Evolutionary conservation across 2,113 vertebrate species (phyloP), one percentile per base, ranked within the genome.

Genomic region (Oncorhynchus kisutch): DNA sequence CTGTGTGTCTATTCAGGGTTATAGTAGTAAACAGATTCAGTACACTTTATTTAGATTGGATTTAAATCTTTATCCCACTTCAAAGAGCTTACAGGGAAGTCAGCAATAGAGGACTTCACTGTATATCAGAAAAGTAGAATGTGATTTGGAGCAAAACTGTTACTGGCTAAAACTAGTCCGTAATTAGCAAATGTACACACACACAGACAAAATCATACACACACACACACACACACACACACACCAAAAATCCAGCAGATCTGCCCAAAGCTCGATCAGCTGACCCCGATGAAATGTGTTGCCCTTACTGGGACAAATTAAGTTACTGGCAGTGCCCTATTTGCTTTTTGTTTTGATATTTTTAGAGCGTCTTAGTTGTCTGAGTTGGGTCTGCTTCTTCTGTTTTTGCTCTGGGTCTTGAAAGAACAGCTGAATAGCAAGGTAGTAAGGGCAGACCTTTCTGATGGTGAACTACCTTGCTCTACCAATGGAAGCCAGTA

Each of bases 221-320:
- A 51, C 5, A 48, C 49, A 67, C 49, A 48, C 49, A 39, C 5
- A 48, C 49, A 67, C 49, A 62, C 11, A 69, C 51, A 72, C 45
- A 72, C 12, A 4, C 54, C 60, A 70, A 1, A 3, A 25, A 18
- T 9, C 54, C 54, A 57, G 13, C 54, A 65, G 27, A 70, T 27
- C 20, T 68, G 69, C 31, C 64, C 66, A 59, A 84, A 78, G 74
- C 77, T 82, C 24, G 8, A 72, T 71, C 75, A 82, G 78, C 71
- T 71, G 78, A 81, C 70, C 18, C 67, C 67, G 16, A 14, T 76
- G 69, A 24, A 79, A 74, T 79, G 14, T 59, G 54, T 11, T 66
- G 18, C 31, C 22, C 39, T 72, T 8, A 65, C 31, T 65, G 16
- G 20, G 68, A 67, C 18, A 25, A 72, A 71, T 77, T 3, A 71